These are phyloP conservation scores for Cryptosula pallasiana DNA, from an alignment of 2,888 invertebrate genomes.

Conservation along the genomic window DNA sequence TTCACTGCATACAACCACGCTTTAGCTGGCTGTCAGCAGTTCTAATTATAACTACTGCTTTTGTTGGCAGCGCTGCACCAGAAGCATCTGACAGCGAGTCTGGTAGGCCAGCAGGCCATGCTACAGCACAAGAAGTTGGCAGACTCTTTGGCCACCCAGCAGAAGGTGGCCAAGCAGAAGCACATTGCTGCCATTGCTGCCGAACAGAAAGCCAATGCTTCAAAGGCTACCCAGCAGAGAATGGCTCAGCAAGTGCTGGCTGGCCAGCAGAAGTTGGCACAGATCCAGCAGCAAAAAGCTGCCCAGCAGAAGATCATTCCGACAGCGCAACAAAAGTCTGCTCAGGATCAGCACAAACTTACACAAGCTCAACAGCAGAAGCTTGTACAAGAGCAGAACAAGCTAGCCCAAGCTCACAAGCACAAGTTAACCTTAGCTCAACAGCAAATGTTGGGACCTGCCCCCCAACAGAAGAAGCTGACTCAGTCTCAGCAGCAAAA, in stretches of 20 bases:
- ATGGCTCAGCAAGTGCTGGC: background rate
- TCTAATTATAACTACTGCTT: too few species aligned
- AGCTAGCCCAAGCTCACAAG: background rate
- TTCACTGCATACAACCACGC: too few species aligned
- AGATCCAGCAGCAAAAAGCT: background rate
- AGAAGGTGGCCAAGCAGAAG: slow-evolving; percentile 16
- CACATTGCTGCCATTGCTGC: slow-evolving; percentile 16
- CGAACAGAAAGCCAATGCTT: background rate
- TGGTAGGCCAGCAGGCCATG: slow-evolving; percentile 3
- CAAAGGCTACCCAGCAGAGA: background rate
- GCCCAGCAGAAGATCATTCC: background rate
- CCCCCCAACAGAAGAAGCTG: slow-evolving; percentile 18
- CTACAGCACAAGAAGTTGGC: slow-evolving; percentile 10
- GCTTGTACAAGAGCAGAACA: background rate
- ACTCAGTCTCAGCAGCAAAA: background rate
- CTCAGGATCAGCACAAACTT: background rate
- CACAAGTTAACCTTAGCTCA: background rate
- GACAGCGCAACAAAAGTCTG: background rate
- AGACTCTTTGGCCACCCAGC: background rate
- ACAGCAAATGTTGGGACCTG: too few species aligned
- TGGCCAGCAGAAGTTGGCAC: background rate
- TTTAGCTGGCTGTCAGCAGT: too few species aligned
- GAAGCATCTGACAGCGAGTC: slow-evolving; percentile 3
- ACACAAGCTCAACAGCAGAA: background rate
- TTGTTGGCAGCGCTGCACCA: background rate